Percentiles rank a stretch among this genome's conserved stretches.
Evolutionary conservation across 2,113 vertebrate genomes (phyloP).

Genomic region (Sinocyclocheilus grahami): DNA sequence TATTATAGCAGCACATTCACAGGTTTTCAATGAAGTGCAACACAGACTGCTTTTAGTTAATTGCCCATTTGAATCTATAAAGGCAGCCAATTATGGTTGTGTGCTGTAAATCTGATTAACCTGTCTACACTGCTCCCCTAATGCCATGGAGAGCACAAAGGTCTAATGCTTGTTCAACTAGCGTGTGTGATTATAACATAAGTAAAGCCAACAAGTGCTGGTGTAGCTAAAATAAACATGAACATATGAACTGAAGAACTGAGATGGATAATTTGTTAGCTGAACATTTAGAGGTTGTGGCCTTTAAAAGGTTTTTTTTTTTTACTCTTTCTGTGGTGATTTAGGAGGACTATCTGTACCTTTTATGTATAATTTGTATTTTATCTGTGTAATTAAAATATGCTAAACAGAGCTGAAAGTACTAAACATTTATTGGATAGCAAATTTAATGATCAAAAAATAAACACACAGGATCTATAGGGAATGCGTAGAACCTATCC

Average conservation of each 20-base stretch:
- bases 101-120: conserved; percentile 9
- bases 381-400: not conserved
- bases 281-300: not conserved
- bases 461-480: too few species aligned
- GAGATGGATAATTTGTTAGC: not conserved
- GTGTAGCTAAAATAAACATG: too few species aligned
- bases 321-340: not conserved
- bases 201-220: too few species aligned
- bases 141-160: too few species aligned
- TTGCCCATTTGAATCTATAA: conserved; percentile 69
- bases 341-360: not conserved
- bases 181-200: too few species aligned
- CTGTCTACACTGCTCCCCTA: too few species aligned
- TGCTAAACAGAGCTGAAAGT: not conserved
- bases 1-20: conserved; percentile 19
- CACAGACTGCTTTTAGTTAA: conserved; percentile 58
- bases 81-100: conserved; percentile 65
- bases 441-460: not conserved
- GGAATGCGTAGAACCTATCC: too few species aligned
- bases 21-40: conserved; percentile 50
- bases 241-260: too few species aligned
- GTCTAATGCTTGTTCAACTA: too few species aligned
- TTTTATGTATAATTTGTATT: not conserved
- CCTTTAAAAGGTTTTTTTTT: not conserved
- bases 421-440: not conserved